phyloP scores from a whole-genome alignment of 2,797 vertebrate genomes.

The Lepus oiostolus region DNA sequence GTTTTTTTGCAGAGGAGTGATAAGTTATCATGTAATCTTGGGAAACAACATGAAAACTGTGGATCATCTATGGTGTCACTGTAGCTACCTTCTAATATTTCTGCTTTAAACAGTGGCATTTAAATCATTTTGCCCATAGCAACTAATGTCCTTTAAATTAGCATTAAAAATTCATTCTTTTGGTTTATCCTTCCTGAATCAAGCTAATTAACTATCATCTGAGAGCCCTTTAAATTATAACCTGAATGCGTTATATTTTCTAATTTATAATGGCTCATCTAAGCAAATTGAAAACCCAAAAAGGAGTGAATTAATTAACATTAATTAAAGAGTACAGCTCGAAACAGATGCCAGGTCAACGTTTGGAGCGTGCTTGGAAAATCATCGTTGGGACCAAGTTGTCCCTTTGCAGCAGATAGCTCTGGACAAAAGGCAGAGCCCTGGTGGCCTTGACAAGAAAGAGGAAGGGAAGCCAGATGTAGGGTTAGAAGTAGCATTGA shows the following conservation, averaged over 20 bases:
- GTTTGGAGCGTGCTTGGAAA: neutral
- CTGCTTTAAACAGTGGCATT: constrained; percentile 65
- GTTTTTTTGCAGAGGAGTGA: neutral
- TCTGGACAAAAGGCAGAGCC: neutral
- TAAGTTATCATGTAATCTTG: constrained; percentile 17
- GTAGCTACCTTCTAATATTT: constrained; percentile 62
- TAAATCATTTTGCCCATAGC: constrained; percentile 65
- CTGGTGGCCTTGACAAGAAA: neutral
- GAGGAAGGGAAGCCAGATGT: neutral
- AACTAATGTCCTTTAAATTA: constrained; percentile 79
- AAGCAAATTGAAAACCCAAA: constrained; percentile 78
- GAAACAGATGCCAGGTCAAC: constrained; percentile 60
- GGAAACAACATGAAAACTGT: constrained; percentile 43
- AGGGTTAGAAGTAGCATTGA: neutral
- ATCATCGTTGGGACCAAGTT: neutral
- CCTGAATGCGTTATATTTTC: constrained; percentile 72
- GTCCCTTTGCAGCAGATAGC: neutral
- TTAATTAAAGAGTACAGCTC: constrained; percentile 78
- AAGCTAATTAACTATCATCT: constrained; percentile 81
- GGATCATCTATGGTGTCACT: neutral
- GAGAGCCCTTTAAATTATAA: constrained; percentile 71
- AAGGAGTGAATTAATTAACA: constrained; percentile 80
- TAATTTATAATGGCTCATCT: constrained; percentile 78
- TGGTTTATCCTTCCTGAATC: constrained; percentile 68
- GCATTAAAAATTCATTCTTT: constrained; percentile 79